These are phyloP conservation scores for Andricus grossulariae DNA, from an alignment of 1,140 invertebrate genomes.

Conservation along the genomic window DNA sequence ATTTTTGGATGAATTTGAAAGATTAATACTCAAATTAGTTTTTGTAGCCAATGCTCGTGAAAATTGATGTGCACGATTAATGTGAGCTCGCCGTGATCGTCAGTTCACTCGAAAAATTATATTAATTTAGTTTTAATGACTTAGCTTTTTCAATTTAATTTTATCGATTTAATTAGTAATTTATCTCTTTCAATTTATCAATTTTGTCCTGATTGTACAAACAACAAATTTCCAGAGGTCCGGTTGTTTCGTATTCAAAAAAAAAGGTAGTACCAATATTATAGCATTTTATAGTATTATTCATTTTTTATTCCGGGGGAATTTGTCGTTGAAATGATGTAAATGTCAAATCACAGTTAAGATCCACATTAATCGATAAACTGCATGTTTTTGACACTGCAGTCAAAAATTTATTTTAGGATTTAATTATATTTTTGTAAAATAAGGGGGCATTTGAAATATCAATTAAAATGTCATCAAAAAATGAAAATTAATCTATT, in stretches of 20 bases:
- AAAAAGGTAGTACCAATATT: slow-evolving; percentile 3
- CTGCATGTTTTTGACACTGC: neutral
- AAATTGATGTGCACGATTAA: slow-evolving; percentile 2
- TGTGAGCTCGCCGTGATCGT: slow-evolving; percentile 22
- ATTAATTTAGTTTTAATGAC: slow-evolving; percentile 5
- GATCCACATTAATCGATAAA: neutral
- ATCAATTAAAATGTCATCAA: neutral
- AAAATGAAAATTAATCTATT: neutral
- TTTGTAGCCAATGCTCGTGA: slow-evolving; percentile 12
- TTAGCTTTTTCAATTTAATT: slow-evolving; percentile 3
- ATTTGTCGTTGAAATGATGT: neutral
- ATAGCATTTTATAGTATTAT: slow-evolving; percentile 7
- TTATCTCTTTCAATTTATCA: neutral
- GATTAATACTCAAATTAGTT: slow-evolving; percentile 15
- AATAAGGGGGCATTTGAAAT: neutral
- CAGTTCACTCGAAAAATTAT: slow-evolving; percentile 6
- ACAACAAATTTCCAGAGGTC: neutral
- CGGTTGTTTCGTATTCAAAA: neutral
- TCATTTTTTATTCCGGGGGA: neutral
- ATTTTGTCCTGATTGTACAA: too few species aligned
- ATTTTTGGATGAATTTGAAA: neutral
- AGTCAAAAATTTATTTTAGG: slow-evolving; percentile 27
- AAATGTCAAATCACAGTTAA: neutral
- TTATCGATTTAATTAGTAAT: slow-evolving; percentile 1
- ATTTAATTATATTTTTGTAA: slow-evolving; percentile 30